A percentile compares a stretch with the other conserved stretches of the same genome.
These are phyloP conservation scores for Darevskia nairensis DNA, from an alignment of 2,797 vertebrate genomes.

Conservation along the genomic window DNA sequence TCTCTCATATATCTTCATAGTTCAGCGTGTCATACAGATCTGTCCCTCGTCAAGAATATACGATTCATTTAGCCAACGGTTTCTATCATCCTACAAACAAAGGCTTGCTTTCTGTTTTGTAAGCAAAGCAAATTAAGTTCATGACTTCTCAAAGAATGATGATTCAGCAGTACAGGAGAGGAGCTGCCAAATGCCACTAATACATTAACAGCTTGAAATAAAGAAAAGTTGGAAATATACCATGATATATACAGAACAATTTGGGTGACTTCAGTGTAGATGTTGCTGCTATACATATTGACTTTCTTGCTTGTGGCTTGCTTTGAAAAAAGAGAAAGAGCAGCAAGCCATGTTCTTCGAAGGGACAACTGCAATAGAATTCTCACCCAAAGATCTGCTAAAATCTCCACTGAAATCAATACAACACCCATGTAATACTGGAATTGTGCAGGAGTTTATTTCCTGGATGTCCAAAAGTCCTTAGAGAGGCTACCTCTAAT, in stretches of 20 bases:
- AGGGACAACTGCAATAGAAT: too few relatives aligned
- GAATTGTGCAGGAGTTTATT: conserved; percentile 34
- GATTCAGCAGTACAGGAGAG: conserved; percentile 28
- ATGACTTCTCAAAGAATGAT: conserved; percentile 30
- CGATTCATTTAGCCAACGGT: conserved; percentile 11
- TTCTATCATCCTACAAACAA: conserved; percentile 5
- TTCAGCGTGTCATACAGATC: background rate
- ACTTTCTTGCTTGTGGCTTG: background rate
- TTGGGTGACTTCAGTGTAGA: background rate
- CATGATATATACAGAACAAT: background rate
- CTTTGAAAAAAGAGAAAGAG: background rate
- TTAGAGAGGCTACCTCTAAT: conserved; percentile 17
- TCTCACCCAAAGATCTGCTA: too few relatives aligned
- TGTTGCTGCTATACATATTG: background rate
- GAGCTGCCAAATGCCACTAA: background rate
- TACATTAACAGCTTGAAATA: background rate
- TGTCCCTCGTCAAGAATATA: background rate
- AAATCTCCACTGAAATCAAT: conserved; percentile 27
- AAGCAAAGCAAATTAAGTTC: conserved; percentile 33
- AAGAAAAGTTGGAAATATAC: background rate
- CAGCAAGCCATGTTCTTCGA: too few relatives aligned
- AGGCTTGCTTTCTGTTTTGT: background rate
- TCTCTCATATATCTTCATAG: background rate
- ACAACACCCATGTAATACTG: too few relatives aligned
- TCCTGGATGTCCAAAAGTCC: conserved; percentile 12